Base-by-base conservation (phyloP, 2,113 vertebrate species). In the Nymphicus hollandicus region DNA sequence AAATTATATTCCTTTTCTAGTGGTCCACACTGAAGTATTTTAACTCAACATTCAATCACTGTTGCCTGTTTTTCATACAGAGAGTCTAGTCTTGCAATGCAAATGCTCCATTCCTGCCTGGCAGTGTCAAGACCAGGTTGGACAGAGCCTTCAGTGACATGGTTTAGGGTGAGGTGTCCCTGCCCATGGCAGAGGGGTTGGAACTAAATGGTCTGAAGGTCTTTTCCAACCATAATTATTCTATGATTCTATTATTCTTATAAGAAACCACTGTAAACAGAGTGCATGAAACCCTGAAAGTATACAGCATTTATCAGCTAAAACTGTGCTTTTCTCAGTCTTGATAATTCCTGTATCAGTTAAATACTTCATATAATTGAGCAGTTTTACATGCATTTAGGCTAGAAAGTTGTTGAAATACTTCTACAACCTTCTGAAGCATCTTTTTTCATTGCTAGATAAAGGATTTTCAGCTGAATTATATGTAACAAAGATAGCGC, bases 401-500 rank as follows among this genome's bases (percentile, higher is more conserved):
- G 20, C 39, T 80, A 87, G n/a, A 82, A 92, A 86, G 50, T 83
- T 85, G 52, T 58, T 64, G 70, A 95, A 95, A 88, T 79, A 56
- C 17, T 56, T 81, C 83, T 70, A 52, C 35, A 88, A 53, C 25
- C 31, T 79, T 44, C 84, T 79, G 76, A 78, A 86, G 44, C 24
- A 46, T 73, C 25, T 82, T 70, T 73, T 80, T 64, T 80, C 58
- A 37, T 31, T 79, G 27, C 2, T 5, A 91, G 69, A 76, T 47
- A 94, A 89, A 82, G 43, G 41, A 66, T 82, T 84, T 92, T 95
- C 77, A 85, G 65, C 37, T 87, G 88, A 71, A 92, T 94, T 86
- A 79, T 76, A 72, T 47, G 64, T 70, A 96, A 84, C 23, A 87
- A 68, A 17, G 15, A 65, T 93, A 63, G 28, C 50, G 91, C 44